Evolutionary conservation across 2,888 invertebrate species (phyloP), one percentile per base, ranked within the genome.

Genomic region (Patella depressa): DNA sequence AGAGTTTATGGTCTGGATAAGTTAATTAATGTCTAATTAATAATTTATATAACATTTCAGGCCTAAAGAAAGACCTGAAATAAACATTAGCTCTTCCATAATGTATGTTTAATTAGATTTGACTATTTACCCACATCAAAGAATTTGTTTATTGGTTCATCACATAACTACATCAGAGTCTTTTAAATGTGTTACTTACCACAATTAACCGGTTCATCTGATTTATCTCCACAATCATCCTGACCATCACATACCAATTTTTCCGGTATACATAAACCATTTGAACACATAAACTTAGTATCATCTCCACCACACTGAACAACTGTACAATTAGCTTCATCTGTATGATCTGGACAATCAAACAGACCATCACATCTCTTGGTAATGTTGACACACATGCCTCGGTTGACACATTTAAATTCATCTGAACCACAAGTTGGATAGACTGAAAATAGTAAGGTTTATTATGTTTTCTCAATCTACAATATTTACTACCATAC

Each of bases 321-420:
- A 14, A 75, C 59, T 4, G 81, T 79, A 76, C 91, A 91, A 73
- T 82, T 77, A 12, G 59, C 29, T 75, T 91, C 91, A 71, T 91
- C 90, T 0, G 85, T 83, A 65, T 84, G 80, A 72, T 88, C 88
- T 0, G 79, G 76, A 74, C 89, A 88, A 78, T 88, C 86, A 11
- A 79, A 76, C 34, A 92, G 84, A 93, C 95, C 95, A 93, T 97
- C 94, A 90, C 97, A 97, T 3, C 95, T 92, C 82, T 94, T 91
- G 69, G 92, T 92, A 71, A 92, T 93, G 84, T 94, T 93, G 82
- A 96, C 94, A 92, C 97, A 97, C 2, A 94, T 94, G 57, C 82
- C 81, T 14, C 94, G 94, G 90, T 95, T 95, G 79, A 93, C 93
- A 92, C 96, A 96, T 85, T 93, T 93, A 92, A 95, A 95, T 91